phyloP scores from a whole-genome alignment of 2,888 invertebrate genomes.

The Caradrina kadenii region DNA sequence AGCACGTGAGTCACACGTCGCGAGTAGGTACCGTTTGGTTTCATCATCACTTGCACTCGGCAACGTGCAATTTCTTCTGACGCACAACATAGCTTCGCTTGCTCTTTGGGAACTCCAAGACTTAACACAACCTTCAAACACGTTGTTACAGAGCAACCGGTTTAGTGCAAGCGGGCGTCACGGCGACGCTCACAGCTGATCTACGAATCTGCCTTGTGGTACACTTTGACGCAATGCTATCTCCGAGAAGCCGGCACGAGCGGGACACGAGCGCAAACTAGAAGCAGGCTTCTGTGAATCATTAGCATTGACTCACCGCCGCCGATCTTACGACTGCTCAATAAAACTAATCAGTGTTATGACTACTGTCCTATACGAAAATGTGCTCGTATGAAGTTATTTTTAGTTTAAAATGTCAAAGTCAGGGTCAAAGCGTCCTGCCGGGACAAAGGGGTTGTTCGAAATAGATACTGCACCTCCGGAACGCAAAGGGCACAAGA shows the following conservation, averaged over 20 bases:
- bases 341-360: constrained; percentile 8
- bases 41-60: constrained; percentile 3
- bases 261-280: neutral
- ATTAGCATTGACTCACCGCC: constrained; percentile 7
- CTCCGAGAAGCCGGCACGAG: constrained; percentile 12
- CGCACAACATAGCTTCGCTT: constrained; percentile 27
- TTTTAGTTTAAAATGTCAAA: constrained; percentile 1
- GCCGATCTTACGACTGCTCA: neutral
- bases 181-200: neutral
- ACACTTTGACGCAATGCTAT: constrained; percentile 22
- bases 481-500: no score
- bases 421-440: no score
- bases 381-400: constrained; percentile 1
- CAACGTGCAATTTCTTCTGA: constrained; percentile 26
- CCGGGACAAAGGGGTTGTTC: no score
- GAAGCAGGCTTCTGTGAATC: constrained; percentile 12
- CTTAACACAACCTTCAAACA: constrained; percentile 20
- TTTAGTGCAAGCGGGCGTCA: constrained; percentile 9
- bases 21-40: constrained; percentile 11
- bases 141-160: constrained; percentile 24
- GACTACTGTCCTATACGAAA: constrained; percentile 12
- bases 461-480: no score
- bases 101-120: constrained; percentile 24
- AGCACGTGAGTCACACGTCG: constrained; percentile 32
- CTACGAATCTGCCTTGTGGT: neutral